Evolutionary conservation across 1,140 invertebrate genomes (phyloP).

Genomic region (Listronotus bonariensis): DNA sequence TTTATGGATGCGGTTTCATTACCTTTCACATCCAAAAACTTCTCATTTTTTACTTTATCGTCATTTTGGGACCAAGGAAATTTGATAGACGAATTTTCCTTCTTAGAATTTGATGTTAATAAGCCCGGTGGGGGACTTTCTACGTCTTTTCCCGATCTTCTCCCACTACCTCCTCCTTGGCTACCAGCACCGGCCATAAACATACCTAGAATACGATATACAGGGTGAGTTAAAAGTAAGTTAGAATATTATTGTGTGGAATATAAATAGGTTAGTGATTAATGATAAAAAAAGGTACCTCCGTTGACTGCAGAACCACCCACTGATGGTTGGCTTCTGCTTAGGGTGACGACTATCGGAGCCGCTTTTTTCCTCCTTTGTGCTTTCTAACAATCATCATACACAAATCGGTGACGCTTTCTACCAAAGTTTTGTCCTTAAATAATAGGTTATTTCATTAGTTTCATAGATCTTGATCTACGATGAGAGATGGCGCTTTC

Average conservation of each 20-base stretch:
- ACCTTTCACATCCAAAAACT: slow-evolving; percentile 14
- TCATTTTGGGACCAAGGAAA: neutral
- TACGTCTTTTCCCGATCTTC: too few relatives aligned
- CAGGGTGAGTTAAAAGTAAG: too few relatives aligned
- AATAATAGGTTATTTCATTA: neutral
- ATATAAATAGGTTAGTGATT: too few relatives aligned
- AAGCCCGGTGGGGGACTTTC: too few relatives aligned
- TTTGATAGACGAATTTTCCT: neutral
- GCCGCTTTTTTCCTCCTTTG: slow-evolving; percentile 28
- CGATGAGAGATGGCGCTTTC: too few relatives aligned
- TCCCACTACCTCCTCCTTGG: neutral
- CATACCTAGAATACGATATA: neutral
- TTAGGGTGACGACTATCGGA: slow-evolving; percentile 24
- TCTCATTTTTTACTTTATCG: neutral
- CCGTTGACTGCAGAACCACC: too few relatives aligned
- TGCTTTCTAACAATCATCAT: slow-evolving; percentile 34
- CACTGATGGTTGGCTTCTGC: slow-evolving; percentile 15
- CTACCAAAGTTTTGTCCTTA: slow-evolving; percentile 11
- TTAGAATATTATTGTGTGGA: too few relatives aligned
- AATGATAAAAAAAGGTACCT: too few relatives aligned
- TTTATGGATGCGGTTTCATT: neutral
- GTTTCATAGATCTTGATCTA: too few relatives aligned
- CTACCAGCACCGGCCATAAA: neutral
- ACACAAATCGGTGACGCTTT: slow-evolving; percentile 23
- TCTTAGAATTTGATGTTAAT: too few relatives aligned